Evolutionary conservation across 1,140 invertebrate genomes (phyloP).

Genomic region (Drosophila pectinifera): DNA sequence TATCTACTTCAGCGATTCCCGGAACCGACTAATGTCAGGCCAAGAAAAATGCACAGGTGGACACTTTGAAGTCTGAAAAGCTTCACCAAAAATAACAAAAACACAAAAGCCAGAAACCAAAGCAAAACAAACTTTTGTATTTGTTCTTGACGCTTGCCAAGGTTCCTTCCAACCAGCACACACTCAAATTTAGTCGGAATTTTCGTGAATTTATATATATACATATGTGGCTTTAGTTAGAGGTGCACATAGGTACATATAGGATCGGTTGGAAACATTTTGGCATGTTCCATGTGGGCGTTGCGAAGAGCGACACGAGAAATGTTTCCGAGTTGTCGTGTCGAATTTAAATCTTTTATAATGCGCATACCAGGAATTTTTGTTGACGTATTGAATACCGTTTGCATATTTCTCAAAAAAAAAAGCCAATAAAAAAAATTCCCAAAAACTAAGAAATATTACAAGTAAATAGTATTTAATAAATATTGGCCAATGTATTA

Average conservation of each 20-base stretch:
- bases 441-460: slow-evolving; percentile 8
- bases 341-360: slow-evolving; percentile 77
- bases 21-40: slow-evolving; percentile 63
- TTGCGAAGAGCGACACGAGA: slow-evolving; percentile 49
- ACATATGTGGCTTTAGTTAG: slow-evolving; percentile 34
- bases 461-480: background rate
- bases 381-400: slow-evolving; percentile 80
- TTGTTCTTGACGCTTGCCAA: slow-evolving; percentile 74
- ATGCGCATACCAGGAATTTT: slow-evolving; percentile 79
- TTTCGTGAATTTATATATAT: slow-evolving; percentile 38
- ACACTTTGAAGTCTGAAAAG: slow-evolving; percentile 61
- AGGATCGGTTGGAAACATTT: slow-evolving; percentile 40
- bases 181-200: slow-evolving; percentile 64
- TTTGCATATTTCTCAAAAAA: slow-evolving; percentile 65
- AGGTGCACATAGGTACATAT: slow-evolving; percentile 8
- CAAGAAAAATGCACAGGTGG: slow-evolving; percentile 74
- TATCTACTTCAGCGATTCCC: slow-evolving; percentile 52
- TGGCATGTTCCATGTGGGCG: slow-evolving; percentile 71
- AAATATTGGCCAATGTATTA: background rate
- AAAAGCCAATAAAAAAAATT: slow-evolving; percentile 6
- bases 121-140: slow-evolving; percentile 63
- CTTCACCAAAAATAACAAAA: slow-evolving; percentile 21
- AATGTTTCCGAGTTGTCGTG: slow-evolving; percentile 80
- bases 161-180: slow-evolving; percentile 53
- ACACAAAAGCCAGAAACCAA: slow-evolving; percentile 20